Evolutionary conservation across 1,140 invertebrate species (phyloP), one percentile per base, ranked within the genome.

Genomic region (Bombus cullumanus): DNA sequence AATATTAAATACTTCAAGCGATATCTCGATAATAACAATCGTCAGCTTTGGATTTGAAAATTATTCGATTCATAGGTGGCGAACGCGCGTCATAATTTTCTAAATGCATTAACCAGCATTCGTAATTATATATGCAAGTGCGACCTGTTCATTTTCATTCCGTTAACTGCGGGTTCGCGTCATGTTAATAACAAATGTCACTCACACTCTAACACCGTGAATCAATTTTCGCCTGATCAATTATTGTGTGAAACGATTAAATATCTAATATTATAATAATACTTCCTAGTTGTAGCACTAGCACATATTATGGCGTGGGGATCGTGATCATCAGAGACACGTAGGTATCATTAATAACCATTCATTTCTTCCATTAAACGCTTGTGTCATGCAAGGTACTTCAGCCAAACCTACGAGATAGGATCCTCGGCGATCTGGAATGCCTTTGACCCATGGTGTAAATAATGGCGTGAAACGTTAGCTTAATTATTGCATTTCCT

Each of bases 221-320:
- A 89, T 80, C 68, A 75, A 83, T 74, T 76, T 47, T 18, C 39
- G 31, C 43, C 74, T 86, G 85, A 89, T 89, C 73, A 78, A 80
- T 78, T 71, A 85, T 85, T 79, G 68, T 41, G 5, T 25, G 59
- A 71, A 69, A 53, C 25, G 2, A 3, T 15, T 57, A 62, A n/a
- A 69, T 2, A 43, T 18, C 57, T 43, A 31, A 34, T 57, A 82
- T 28, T 59, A 72, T 71, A 66, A n/a, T 57, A 37, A 37, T 59
- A 53, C 18, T 53, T 53, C 5, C 18, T 53, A 53, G 18, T 53
- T 53, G 47, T 53, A 53, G 47, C 47, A 53, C 47, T 53, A 53
- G 18, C 6, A 22, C 18, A 22, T 22, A 53, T 2, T 2, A 53
- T 18, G 5, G 47, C 8, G 22, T 22, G 47, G 47, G 47, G 47